Evolutionary conservation across 2,888 invertebrate genomes (phyloP), one percentile per base, ranked within the genome.

Genomic region (Hirtodrosophila duncani): DNA sequence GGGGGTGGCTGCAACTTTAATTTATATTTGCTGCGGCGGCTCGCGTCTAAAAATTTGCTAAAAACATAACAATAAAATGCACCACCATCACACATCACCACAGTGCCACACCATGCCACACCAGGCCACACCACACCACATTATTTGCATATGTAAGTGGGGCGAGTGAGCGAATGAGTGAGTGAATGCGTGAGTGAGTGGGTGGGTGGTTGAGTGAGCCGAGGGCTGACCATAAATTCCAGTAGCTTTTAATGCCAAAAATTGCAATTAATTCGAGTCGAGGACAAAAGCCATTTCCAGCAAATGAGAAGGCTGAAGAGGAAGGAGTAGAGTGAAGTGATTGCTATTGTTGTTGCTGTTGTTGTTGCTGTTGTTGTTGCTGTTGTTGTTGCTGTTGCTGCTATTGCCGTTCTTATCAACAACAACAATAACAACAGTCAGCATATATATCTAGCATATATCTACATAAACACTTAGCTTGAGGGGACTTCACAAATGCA

Each of bases 201-300:
- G n/a, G 42, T 27, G 41, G 41, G 37, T 27, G 23, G 11, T 51
- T 34, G 46, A 53, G 18, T 20, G 18, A 34, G 23, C 23, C 11
- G 29, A 59, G 46, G 51, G 56, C 60, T 64, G 72, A 64, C 69
- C 80, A 83, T 83, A 82, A 82, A 83, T 83, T 82, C 80, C 68
- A 75, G 74, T 46, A 51, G 65, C 69, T 39, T 29, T 21, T 33
- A 39, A 16, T 18, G 37, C 16, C 16, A 39, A 56, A 38, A 31
- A 44, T 44, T 21, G 24, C 39, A 63, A 51, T 51, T 60, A 49
- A 49, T 58, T 43, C 38, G 38, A 26, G n/a, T n/a, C n/a, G n/a
- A n/a, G n/a, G n/a, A n/a, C n/a, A n/a, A n/a, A n/a, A n/a, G n/a
- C n/a, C n/a, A n/a, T n/a, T n/a, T n/a, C n/a, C n/a, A n/a, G 49